Base-by-base conservation (phyloP, 2,888 invertebrate genomes). In the Psylliodes chrysocephalus region DNA sequence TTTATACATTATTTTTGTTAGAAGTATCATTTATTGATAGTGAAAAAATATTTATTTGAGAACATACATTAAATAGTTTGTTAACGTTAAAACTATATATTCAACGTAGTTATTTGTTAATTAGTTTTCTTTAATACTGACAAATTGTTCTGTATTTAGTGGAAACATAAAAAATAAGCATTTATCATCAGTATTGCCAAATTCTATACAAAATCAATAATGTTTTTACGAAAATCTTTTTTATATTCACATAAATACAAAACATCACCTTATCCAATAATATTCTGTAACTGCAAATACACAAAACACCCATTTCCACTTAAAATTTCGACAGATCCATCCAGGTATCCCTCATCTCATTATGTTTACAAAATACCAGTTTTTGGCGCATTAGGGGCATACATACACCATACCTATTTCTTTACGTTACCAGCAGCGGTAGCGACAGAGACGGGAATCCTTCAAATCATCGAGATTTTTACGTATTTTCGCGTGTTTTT, bases 281-380 rank as follows among this genome's bases (percentile, higher is more conserved):
- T 33, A 33, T 33, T 15, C 14, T 38, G 38, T 38, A 53, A 22
- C 52, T 14, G 38, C 17, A 38, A 53, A 35, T 52, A 52, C 51
- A 52, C 35, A 18, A 18, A 53, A 60, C 46, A 60, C 18, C 46
- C 25, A 44, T 22, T 33, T 28, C n/a, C 54, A 47, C 54, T 53
- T 33, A 47, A 35, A 35, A 40, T 55, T 40, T 22, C 12, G 17
- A 18, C 38, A 53, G 38, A 38, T 35, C 35, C 35, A 35, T 52
- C 35, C 52, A 35, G 8, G 35, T 53, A 38, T 38, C 12, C 38
- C 35, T 8, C 38, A 40, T 47, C 46, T 49, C 47, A 54, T 61
- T 61, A 54, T 35, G 38, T 19, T 28, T 54, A 47, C 40, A 40
- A 55, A 61, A 55, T 61, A 30, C 30, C 57, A 51, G 53, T 42